A percentile compares a stretch with the other conserved stretches of the same genome.
Evolutionary conservation across 2,888 invertebrate genomes (phyloP).

Genomic region (Lapara coniferarum): DNA sequence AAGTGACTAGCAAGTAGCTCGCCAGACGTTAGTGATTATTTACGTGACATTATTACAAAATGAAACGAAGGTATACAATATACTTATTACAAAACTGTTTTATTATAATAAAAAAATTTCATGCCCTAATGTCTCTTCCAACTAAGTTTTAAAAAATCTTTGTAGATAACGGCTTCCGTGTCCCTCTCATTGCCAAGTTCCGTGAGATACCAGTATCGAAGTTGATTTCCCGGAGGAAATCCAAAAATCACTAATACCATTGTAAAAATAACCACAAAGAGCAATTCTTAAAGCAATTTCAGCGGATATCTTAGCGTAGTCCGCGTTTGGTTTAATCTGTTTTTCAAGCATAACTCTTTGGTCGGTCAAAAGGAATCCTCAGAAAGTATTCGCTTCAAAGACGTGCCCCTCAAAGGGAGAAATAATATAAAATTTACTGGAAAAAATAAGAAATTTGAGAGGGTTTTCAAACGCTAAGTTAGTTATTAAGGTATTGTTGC

Average conservation of each 20-base stretch:
- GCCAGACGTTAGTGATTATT: too few species aligned
- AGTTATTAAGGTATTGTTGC: slow-evolving; percentile 36
- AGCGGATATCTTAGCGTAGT: slow-evolving; percentile 40
- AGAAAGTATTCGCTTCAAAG: slow-evolving; percentile 29
- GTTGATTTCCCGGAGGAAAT: too few species aligned
- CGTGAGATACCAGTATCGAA: too few species aligned
- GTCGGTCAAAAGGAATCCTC: slow-evolving; percentile 54
- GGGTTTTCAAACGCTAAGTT: slow-evolving; percentile 33
- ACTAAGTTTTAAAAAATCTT: too few species aligned
- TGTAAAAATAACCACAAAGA: slow-evolving; percentile 39
- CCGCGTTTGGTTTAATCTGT: slow-evolving; percentile 51
- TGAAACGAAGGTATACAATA: too few species aligned
- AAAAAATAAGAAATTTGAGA: slow-evolving; percentile 30
- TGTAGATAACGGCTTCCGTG: too few species aligned
- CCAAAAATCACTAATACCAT: neutral
- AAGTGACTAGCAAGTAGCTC: too few species aligned
- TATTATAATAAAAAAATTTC: too few species aligned
- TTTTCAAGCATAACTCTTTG: slow-evolving; percentile 52
- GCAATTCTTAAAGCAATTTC: slow-evolving; percentile 48
- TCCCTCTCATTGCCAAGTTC: too few species aligned
- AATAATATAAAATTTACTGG: slow-evolving; percentile 49
- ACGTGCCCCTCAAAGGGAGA: slow-evolving; percentile 51
- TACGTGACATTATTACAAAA: too few species aligned
- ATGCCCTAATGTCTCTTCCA: too few species aligned
- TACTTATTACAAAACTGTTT: too few species aligned